Base-by-base conservation (phyloP, 2,113 vertebrate genomes). In the Zosterops pallidus region DNA sequence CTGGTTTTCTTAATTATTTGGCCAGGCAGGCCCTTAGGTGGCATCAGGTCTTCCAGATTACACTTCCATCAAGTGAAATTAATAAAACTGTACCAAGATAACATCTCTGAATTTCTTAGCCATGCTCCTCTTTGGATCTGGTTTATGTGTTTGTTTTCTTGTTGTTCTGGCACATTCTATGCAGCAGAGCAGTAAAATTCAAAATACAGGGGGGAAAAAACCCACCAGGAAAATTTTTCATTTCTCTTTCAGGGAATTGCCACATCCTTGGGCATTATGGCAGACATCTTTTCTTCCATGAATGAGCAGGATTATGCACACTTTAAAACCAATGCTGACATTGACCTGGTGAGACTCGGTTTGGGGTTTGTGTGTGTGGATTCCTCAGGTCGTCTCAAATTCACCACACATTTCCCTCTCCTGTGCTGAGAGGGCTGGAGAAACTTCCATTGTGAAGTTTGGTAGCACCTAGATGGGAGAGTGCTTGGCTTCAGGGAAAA, bases 211-310 rank as follows among this genome's bases (percentile, higher is more conserved):
- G 31, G 5, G 2, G 15, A 15, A 62, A 83, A 86, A 22, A 44
- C 9, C 4, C 13, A 14, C 29, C 39, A 6, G 11, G 18, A 49
- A 59, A 6, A 62, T 55, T 35, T 76, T 47, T 21, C 4, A 9
- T 85, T 87, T 93, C 23, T 96, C 18, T 95, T 97, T 76, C 85
- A 98, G 98, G 98, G 98, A 69, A 98, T 99, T 90, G 98, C 99
- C 72, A 98, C 98, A 9, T 99, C 99, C 14, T 97, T 99, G 49
- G 98, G 99, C 9, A 97, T 99, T 71, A 92, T 99, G 94, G 99
- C 99, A 69, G 98, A 99, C 83, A 98, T 99, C 89, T 97, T 99
- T 84, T 93, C 98, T 76, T 99, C 99, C 69, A 99, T 99, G 99
- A 99, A 96, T 79, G 98, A 99, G 81, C 96, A 98, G 29, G 99